Evolutionary conservation across 1,140 invertebrate species (phyloP).

Genomic region (Aphaenogaster floridana): DNA sequence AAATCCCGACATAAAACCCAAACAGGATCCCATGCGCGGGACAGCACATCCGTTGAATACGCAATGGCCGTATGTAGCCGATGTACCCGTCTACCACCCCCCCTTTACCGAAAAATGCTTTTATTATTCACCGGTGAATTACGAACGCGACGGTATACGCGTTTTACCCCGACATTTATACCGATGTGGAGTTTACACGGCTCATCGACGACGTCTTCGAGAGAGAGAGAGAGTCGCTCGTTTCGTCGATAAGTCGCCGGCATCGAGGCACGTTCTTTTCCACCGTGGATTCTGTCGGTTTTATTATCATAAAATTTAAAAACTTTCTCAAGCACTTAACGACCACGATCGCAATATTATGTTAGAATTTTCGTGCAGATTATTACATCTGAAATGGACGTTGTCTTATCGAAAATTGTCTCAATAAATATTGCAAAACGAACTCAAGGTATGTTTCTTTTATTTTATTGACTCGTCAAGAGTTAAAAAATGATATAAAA

Average conservation of each 20-base stretch:
- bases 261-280: neutral
- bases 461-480: neutral
- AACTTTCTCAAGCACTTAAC: neutral
- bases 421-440: neutral
- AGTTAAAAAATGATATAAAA: neutral
- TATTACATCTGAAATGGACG: neutral
- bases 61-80: conserved; percentile 78
- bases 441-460: neutral
- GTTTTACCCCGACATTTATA: conserved; percentile 52
- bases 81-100: conserved; percentile 58
- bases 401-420: neutral
- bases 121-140: conserved; percentile 80
- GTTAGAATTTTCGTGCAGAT: neutral
- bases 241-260: neutral
- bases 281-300: neutral
- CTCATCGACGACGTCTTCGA: conserved; percentile 14
- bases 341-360: neutral
- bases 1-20: conserved; percentile 85
- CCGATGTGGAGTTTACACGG: conserved; percentile 7
- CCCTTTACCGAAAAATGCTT: conserved; percentile 75
- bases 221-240: neutral
- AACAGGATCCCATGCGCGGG: conserved; percentile 82
- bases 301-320: neutral
- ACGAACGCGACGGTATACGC: conserved; percentile 60
- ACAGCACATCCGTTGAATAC: conserved; percentile 85